Evolutionary conservation across 2,888 invertebrate species (phyloP), one percentile per base, ranked within the genome.

Genomic region (Sphaeridia pumilis): DNA sequence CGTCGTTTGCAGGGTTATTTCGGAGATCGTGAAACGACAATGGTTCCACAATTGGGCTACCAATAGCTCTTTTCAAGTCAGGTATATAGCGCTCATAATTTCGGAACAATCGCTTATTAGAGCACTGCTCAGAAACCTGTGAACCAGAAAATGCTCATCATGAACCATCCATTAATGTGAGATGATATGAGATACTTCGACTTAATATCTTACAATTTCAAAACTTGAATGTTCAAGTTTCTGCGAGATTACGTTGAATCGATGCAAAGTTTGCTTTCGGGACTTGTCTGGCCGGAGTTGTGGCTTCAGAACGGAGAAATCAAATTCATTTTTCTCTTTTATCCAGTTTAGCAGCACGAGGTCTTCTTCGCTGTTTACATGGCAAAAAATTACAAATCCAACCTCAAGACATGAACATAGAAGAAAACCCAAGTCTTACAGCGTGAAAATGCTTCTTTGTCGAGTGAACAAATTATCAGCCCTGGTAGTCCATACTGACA

Each of bases 261-360:
- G 31, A 31, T 31, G 31, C 51, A 46, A 52, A 52, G n/a, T n/a
- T n/a, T 46, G 46, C 22, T 52, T 52, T 1, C 52, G 28, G 26
- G 41, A 25, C 28, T 52, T 52, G 21, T 41, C 41, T 12, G 46
- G 22, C n/a, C 28, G 46, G 17, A 52, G 21, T 17, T 3, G 4
- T 1, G 42, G 14, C 10, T 31, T 41, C n/a, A 52, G 42, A 4
- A 24, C 4, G 17, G 31, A 42, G 41, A 38, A 52, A 22, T 52
- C 52, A 17, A 46, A 46, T 34, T 52, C 47, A 17, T 31, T 4
- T 10, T 27, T 20, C 1, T 20, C 24, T 24, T 28, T 4, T 21
- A 17, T 43, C 24, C n/a, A 41, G 7, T 22, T 4, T n/a, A 52
- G 28, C 10, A 52, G 26, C 5, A 31, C 7, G 22, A 47, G 17